phyloP scores from a whole-genome alignment of 2,113 vertebrate species.

The Cynoglossus semilaevis region DNA sequence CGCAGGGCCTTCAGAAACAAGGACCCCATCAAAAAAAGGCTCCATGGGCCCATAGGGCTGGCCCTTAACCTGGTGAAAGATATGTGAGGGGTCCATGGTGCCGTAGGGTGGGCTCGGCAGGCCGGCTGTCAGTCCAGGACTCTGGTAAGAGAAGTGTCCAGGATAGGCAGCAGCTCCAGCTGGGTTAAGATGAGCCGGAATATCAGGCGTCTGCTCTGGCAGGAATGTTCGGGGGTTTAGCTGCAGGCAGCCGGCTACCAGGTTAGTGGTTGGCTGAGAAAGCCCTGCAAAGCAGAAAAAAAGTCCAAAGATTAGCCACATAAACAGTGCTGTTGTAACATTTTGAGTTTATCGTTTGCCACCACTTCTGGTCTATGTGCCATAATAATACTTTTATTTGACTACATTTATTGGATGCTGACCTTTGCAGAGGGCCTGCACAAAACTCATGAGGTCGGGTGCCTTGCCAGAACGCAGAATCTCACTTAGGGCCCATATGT shows the following conservation, averaged over 20 bases:
- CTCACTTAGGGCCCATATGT: conserved; percentile 98
- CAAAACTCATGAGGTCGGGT: conserved; percentile 92
- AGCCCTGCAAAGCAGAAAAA: conserved; percentile 65
- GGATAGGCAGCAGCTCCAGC: conserved; percentile 79
- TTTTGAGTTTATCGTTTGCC: no score
- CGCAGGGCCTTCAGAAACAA: conserved; percentile 87
- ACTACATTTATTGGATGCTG: background rate
- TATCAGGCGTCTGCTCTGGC: conserved; percentile 90
- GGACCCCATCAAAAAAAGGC: conserved; percentile 90
- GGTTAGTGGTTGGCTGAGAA: conserved; percentile 97
- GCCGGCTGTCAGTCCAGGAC: conserved; percentile 90
- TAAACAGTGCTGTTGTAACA: no score
- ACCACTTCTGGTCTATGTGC: background rate
- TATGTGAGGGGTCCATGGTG: conserved; percentile 94
- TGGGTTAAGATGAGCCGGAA: conserved; percentile 81
- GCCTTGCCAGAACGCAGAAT: conserved; percentile 93
- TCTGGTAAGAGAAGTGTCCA: conserved; percentile 88
- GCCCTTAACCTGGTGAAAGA: conserved; percentile 90
- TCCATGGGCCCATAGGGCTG: conserved; percentile 83
- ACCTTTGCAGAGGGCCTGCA: conserved; percentile 96
- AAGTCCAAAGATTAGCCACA: background rate
- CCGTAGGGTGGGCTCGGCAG: conserved; percentile 96
- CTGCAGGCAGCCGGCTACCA: conserved; percentile 96
- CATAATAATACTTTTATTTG: background rate
- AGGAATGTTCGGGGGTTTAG: conserved; percentile 96